Conservation (phyloP, 2,888 invertebrate species). For the Lobophora halterata region DNA sequence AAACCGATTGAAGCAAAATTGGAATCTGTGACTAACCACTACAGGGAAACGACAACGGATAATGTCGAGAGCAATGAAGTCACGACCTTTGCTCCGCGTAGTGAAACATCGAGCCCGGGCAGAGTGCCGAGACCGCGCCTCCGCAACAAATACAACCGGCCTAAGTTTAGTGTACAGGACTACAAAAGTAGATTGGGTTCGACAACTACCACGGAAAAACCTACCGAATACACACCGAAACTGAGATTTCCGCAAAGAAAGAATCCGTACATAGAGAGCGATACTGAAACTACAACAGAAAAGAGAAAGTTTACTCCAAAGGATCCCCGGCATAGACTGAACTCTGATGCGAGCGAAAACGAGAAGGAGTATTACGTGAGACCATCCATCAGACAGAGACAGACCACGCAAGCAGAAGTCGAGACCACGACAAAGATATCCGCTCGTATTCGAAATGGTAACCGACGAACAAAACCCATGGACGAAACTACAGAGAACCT, state of each 20-base stretch:
- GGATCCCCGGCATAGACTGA: constrained; percentile 64
- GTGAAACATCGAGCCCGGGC: constrained; percentile 51
- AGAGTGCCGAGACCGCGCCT: constrained; percentile 59
- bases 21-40: constrained; percentile 43
- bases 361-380: constrained; percentile 46
- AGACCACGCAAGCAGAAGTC: constrained; percentile 50
- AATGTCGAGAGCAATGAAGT: constrained; percentile 39
- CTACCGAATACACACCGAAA: constrained; percentile 58
- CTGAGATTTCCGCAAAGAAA: constrained; percentile 75
- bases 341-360: constrained; percentile 56
- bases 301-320: constrained; percentile 76
- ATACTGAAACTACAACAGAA: constrained; percentile 69
- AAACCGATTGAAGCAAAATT: constrained; percentile 68
- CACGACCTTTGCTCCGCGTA: constrained; percentile 47
- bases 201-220: constrained; percentile 72
- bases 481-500: constrained; percentile 61
- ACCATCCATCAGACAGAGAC: constrained; percentile 55
- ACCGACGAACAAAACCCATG: constrained; percentile 60
- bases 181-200: constrained; percentile 84
- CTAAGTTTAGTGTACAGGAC: constrained; percentile 88
- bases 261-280: constrained; percentile 60
- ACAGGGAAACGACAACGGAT: constrained; percentile 54
- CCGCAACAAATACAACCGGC: constrained; percentile 83
- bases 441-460: constrained; percentile 63
- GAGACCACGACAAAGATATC: constrained; percentile 69